phyloP scores from a whole-genome alignment of 2,888 invertebrate species.

The Hydraecia micacea region DNA sequence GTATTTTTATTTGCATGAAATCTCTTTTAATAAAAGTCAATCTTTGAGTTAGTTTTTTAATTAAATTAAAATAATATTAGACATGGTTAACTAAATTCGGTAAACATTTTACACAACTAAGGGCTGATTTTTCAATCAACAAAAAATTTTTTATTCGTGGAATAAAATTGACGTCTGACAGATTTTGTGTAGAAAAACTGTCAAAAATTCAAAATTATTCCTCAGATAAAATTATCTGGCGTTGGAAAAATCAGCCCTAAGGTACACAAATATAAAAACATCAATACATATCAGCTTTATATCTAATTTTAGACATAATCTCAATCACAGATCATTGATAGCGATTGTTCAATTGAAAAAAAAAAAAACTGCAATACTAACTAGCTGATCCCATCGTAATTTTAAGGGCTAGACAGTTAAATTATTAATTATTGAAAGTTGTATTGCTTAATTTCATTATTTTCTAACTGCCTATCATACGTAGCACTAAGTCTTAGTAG shows the following conservation, averaged over 20 bases:
- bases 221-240: no score
- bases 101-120: slow-evolving; percentile 46
- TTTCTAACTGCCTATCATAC: slow-evolving; percentile 11
- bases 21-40: slow-evolving; percentile 26
- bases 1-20: neutral
- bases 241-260: no score
- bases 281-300: slow-evolving; percentile 31
- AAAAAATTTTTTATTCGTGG: no score
- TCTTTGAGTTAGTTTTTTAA: slow-evolving; percentile 48
- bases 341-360: slow-evolving; percentile 5
- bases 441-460: slow-evolving; percentile 14
- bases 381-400: neutral
- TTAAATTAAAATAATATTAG: slow-evolving; percentile 49
- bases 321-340: slow-evolving; percentile 54
- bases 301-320: slow-evolving; percentile 39
- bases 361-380: slow-evolving; percentile 4
- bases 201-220: no score
- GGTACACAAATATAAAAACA: slow-evolving; percentile 15
- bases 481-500: slow-evolving; percentile 23
- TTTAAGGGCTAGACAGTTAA: neutral
- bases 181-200: no score
- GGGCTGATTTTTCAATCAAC: no score
- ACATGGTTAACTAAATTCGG: slow-evolving; percentile 45
- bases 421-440: neutral
- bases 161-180: no score